These are phyloP conservation scores for Bubalus kerabau DNA, from an alignment of 2,113 vertebrate species.

Conservation along the genomic window DNA sequence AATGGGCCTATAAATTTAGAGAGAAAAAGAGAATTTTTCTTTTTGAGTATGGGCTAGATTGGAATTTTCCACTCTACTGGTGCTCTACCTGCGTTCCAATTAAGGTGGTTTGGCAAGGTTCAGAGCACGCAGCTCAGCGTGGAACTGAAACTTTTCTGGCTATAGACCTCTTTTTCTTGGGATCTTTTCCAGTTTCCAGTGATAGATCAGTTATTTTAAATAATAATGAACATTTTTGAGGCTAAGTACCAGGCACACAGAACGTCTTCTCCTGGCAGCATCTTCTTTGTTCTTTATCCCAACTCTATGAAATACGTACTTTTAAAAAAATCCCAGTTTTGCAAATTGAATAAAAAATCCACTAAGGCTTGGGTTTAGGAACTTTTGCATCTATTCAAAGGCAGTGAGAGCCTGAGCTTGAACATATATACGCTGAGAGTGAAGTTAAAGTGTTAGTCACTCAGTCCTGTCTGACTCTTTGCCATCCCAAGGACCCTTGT, in stretches of 20 bases:
- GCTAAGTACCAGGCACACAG: not conserved
- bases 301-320: not conserved
- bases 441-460: not conserved
- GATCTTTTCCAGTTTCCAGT: conserved; percentile 19
- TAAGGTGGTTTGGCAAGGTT: conserved; percentile 18
- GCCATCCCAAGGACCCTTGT: not conserved
- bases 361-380: not conserved
- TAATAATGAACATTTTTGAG: not conserved
- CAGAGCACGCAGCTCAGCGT: not conserved
- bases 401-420: not conserved
- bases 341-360: not conserved
- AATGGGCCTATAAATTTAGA: conserved; percentile 48
- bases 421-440: not conserved
- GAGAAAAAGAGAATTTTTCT: not conserved
- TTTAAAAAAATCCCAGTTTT: not conserved
- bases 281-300: not conserved
- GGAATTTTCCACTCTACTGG: conserved; percentile 43
- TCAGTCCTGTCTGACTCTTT: not conserved
- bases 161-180: not conserved
- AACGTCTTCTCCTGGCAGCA: not conserved
- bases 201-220: conserved; percentile 48
- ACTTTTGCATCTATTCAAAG: not conserved
- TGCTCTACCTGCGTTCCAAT: conserved; percentile 50
- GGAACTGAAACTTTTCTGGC: conserved; percentile 24
- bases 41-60: conserved; percentile 46